Evolutionary conservation across 2,888 invertebrate species (phyloP).

Genomic region (Aphelenchoides bicaudatus): DNA sequence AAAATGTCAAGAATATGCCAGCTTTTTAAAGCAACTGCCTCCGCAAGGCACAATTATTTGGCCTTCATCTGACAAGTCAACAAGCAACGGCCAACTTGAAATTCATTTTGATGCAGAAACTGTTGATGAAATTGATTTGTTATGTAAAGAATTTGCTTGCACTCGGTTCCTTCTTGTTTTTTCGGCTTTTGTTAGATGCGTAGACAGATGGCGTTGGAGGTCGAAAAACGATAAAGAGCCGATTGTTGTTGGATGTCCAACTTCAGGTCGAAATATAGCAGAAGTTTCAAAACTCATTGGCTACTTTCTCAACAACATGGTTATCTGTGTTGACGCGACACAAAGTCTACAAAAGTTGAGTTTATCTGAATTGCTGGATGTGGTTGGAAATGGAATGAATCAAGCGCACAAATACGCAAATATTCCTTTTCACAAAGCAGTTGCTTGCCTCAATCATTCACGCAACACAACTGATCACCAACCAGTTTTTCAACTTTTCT

Average conservation of each 20-base stretch:
- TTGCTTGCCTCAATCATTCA: slow-evolving; percentile 24
- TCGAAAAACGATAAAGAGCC: not conserved
- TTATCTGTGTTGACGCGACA: slow-evolving; percentile 14
- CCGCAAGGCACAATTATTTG: slow-evolving; percentile 16
- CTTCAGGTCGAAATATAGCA: slow-evolving; percentile 41
- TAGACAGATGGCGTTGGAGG: not conserved
- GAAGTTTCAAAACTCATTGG: slow-evolving; percentile 43
- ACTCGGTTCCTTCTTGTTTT: not conserved
- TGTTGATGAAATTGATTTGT: not conserved
- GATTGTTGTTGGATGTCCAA: slow-evolving; percentile 41
- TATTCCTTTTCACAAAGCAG: slow-evolving; percentile 32
- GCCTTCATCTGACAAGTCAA: not conserved
- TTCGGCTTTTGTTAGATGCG: not conserved
- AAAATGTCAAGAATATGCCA: slow-evolving; percentile 20
- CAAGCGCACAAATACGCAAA: slow-evolving; percentile 25
- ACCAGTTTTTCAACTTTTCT: slow-evolving; percentile 32
- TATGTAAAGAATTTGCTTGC: not conserved
- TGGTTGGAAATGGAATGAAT: slow-evolving; percentile 26
- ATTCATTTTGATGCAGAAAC: not conserved
- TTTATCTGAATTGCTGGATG: not conserved
- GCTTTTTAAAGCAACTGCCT: slow-evolving; percentile 17
- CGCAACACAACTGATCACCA: slow-evolving; percentile 4
- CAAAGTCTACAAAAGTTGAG: not conserved
- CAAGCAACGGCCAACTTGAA: not conserved
- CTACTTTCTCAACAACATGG: slow-evolving; percentile 47